phyloP scores from a whole-genome alignment of 2,888 invertebrate species.

The Sarcophaga caerulescens region DNA sequence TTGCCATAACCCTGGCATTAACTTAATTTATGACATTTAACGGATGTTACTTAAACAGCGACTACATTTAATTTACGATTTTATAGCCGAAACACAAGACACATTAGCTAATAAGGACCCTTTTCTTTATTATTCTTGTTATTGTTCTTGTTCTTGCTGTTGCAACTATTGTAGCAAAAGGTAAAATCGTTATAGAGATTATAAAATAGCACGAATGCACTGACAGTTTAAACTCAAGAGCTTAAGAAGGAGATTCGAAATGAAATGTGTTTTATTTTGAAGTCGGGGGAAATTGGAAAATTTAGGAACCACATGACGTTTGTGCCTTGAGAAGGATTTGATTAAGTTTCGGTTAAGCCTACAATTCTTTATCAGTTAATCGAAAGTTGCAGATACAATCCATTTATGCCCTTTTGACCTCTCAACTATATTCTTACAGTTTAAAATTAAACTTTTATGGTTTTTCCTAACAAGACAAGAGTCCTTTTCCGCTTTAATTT shows the following conservation, averaged over 20 bases:
- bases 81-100: constrained; percentile 16
- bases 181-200: constrained; percentile 19
- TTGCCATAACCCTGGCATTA: constrained; percentile 46
- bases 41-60: constrained; percentile 65
- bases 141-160: neutral
- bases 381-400: too few species aligned
- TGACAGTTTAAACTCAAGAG: neutral
- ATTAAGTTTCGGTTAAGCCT: too few species aligned
- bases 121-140: neutral
- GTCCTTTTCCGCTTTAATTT: neutral
- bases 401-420: too few species aligned
- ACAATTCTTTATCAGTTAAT: too few species aligned
- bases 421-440: too few species aligned
- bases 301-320: too few species aligned
- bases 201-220: neutral
- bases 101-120: neutral
- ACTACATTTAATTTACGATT: constrained; percentile 58
- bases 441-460: too few species aligned
- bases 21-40: constrained; percentile 65
- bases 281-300: too few species aligned
- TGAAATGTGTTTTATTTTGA: neutral
- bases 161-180: neutral
- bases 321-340: too few species aligned
- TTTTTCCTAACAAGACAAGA: neutral
- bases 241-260: neutral